Percentiles rank a stretch among this genome's conserved stretches.
Conservation (phyloP, 2,888 invertebrate genomes). For the Rambutsinella grinnellia region DNA sequence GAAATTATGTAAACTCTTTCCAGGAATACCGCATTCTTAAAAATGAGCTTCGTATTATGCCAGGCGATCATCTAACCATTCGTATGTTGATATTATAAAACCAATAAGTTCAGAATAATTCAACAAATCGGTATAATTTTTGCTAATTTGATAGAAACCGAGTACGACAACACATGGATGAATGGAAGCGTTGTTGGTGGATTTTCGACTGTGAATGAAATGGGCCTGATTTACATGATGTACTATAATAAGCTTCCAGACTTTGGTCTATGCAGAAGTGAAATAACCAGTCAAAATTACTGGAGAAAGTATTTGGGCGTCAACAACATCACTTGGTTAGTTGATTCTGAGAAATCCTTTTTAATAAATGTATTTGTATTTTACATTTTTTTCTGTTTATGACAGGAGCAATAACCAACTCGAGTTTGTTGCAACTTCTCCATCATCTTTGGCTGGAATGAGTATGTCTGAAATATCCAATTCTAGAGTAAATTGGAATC, state of each 20-base stretch:
- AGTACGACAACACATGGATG: conserved; percentile 75
- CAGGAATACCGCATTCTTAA: conserved; percentile 36
- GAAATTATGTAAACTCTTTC: conserved; percentile 38
- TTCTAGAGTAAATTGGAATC: conserved; percentile 38
- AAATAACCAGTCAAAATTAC: neutral
- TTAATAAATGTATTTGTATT: too few species aligned
- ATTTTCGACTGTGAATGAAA: conserved; percentile 87
- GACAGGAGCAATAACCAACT: neutral
- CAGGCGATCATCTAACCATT: conserved; percentile 53
- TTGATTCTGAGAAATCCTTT: too few species aligned
- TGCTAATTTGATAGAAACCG: too few species aligned
- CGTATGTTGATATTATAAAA: too few species aligned
- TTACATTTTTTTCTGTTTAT: too few species aligned
- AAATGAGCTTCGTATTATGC: conserved; percentile 28
- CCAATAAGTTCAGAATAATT: too few species aligned
- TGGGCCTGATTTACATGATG: conserved; percentile 86
- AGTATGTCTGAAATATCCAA: conserved; percentile 19
- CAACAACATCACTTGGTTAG: conserved; percentile 31
- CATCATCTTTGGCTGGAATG: conserved; percentile 3
- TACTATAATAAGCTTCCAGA: conserved; percentile 84
- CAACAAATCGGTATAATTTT: too few species aligned
- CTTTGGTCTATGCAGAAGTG: conserved; percentile 53
- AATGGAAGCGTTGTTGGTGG: conserved; percentile 75
- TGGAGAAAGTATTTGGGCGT: conserved; percentile 3
- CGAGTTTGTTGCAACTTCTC: conserved; percentile 25